Evolutionary conservation across 2,113 vertebrate genomes (phyloP).

Genomic region (Abramis brama): DNA sequence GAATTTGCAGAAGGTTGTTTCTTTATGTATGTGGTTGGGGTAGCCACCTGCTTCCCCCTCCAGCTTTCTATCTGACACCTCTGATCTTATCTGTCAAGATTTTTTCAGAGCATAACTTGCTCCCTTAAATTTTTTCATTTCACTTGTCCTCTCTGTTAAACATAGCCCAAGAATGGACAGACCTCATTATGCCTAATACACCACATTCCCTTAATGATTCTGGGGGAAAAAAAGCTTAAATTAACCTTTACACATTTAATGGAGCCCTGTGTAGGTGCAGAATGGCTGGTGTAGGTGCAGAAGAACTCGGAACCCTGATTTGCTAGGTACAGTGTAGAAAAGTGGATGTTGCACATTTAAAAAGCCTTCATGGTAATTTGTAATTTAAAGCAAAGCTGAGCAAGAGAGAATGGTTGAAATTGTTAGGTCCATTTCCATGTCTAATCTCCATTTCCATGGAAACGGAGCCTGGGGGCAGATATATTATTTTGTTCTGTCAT

Average conservation of each 20-base stretch:
- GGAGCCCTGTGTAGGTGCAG: neutral
- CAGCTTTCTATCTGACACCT: slow-evolving; percentile 50
- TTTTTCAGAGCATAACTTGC: slow-evolving; percentile 49
- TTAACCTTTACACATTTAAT: slow-evolving; percentile 35
- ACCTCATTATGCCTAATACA: slow-evolving; percentile 41
- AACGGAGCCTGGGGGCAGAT: slow-evolving; percentile 26
- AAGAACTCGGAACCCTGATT: neutral
- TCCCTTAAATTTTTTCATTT: slow-evolving; percentile 59
- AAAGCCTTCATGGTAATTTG: slow-evolving; percentile 29
- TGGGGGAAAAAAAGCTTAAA: slow-evolving; percentile 27
- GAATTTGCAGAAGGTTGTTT: slow-evolving; percentile 1
- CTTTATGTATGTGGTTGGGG: slow-evolving; percentile 22
- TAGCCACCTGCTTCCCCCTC: slow-evolving; percentile 13
- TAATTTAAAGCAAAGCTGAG: neutral
- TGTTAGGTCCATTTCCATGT: neutral
- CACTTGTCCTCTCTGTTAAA: slow-evolving; percentile 33
- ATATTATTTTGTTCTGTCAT: slow-evolving; percentile 10
- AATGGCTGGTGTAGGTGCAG: neutral
- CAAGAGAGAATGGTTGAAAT: neutral
- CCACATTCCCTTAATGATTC: slow-evolving; percentile 25
- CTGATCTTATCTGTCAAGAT: slow-evolving; percentile 58
- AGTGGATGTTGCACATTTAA: slow-evolving; percentile 5
- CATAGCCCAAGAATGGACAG: slow-evolving; percentile 22
- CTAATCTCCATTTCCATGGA: slow-evolving; percentile 49
- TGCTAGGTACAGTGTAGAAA: slow-evolving; percentile 26